These are phyloP conservation scores for Marmota monax DNA, from an alignment of 2,113 vertebrate genomes.

Conservation along the genomic window DNA sequence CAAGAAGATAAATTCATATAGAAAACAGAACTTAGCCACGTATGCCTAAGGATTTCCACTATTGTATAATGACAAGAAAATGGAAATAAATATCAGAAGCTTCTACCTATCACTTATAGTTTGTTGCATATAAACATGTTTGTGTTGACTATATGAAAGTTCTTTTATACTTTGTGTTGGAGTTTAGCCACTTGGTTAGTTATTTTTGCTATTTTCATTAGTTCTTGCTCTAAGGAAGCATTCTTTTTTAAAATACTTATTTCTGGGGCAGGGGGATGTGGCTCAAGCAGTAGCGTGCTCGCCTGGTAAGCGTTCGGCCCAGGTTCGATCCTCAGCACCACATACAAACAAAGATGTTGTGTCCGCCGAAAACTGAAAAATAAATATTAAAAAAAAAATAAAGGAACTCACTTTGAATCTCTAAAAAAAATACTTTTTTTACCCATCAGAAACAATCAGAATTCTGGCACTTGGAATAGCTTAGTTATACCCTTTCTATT, in stretches of 20 bases:
- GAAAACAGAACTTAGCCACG: not conserved
- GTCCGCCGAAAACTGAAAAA: no score
- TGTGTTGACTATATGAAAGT: not conserved
- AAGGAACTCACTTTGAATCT: no score
- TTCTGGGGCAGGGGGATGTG: no score
- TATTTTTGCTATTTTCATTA: not conserved
- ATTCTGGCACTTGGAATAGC: not conserved
- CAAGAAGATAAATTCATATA: not conserved
- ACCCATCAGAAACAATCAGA: not conserved
- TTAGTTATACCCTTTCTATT: not conserved
- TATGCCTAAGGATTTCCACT: constrained; percentile 22
- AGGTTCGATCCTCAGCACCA: no score
- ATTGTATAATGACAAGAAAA: constrained; percentile 34
- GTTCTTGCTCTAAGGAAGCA: not conserved
- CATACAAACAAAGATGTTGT: no score
- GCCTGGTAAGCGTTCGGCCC: no score
- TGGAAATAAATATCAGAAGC: constrained; percentile 34
- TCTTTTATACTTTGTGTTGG: not conserved
- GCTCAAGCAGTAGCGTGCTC: no score
- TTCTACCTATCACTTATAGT: not conserved
- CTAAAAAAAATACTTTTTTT: no score
- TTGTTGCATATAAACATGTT: not conserved
- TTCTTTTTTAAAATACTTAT: not conserved
- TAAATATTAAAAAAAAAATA: no score
- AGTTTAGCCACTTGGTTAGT: not conserved